Base-by-base conservation (phyloP, 2,113 vertebrate species). In the Gallinago media region DNA sequence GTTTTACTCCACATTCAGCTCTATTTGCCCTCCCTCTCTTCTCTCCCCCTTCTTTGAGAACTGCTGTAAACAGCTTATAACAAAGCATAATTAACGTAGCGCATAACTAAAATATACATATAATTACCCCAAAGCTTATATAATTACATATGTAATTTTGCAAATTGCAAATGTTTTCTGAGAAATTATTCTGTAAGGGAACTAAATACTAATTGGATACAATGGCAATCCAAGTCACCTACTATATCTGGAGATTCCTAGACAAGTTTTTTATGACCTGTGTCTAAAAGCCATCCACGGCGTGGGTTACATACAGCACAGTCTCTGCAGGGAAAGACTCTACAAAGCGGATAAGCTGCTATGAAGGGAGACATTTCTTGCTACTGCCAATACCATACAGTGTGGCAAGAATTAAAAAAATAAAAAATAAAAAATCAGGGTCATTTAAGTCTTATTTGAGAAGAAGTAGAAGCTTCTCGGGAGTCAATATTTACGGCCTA, bases 51-150 rank as follows among this genome's bases (percentile, higher is more conserved):
- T 62, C 85, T 90, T 73, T 4, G 15, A 96, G 84, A 88, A 85
- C 80, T 67, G 74, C 93, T 84, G 76, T 34, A 52, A 96, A 93
- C 84, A 94, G 56, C 81, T 82, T 49, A 84, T 90, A 97, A 96
- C 91, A 97, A 96, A 97, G 88, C 89, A 66, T 47, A 97, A 97
- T 92, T 94, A 98, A 97, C 13, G 59, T 31, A 96, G 73, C 3
- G 9, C 94, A 95, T 94, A 93, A 92, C 62, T 88, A 91, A 97
- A 95, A 97, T 96, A 97, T 59, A 94, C 77, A 94, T 73, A 86
- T 91, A 96, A 97, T 97, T 97, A 97, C 84, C 67, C 61, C 20
- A 86, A 96, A 92, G 84, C 82, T 89, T 85, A 87, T 47, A 81
- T 90, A 97, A 97, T 81, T 89, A 85, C 91, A 93, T 84, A 72